Evolutionary conservation across 2,797 vertebrate genomes (phyloP).

Genomic region (Paguma larvata): DNA sequence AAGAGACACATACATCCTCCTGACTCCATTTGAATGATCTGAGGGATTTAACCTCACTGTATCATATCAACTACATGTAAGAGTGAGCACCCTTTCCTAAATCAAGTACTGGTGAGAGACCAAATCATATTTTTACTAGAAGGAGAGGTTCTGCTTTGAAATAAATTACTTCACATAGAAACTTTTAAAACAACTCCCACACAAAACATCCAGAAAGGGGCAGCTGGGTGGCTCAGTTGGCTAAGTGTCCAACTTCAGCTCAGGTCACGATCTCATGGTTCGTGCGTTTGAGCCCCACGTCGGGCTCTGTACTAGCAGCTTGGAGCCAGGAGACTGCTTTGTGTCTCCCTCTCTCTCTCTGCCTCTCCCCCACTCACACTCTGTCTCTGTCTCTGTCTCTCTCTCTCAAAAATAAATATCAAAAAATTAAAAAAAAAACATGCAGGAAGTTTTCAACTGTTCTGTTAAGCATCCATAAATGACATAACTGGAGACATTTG

Average conservation of each 20-base stretch:
- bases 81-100: neutral
- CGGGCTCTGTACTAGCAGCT: too few relatives aligned
- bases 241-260: too few relatives aligned
- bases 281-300: too few relatives aligned
- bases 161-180: neutral
- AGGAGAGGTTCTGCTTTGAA: constrained; percentile 3
- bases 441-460: neutral
- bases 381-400: too few relatives aligned
- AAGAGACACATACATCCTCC: constrained; percentile 67
- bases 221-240: too few relatives aligned
- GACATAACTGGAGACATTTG: neutral
- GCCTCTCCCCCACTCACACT: too few relatives aligned
- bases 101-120: neutral
- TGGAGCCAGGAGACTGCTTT: too few relatives aligned
- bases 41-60: too few relatives aligned
- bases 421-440: neutral
- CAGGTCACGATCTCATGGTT: too few relatives aligned
- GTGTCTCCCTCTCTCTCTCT: too few relatives aligned
- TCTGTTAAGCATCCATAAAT: neutral
- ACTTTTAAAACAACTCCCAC: neutral
- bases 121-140: neutral
- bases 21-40: neutral
- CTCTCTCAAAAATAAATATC: too few relatives aligned
- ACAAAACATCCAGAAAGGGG: neutral
- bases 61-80: neutral